These are phyloP conservation scores for Calameuta idolon DNA, from an alignment of 2,888 invertebrate species.

Conservation along the genomic window DNA sequence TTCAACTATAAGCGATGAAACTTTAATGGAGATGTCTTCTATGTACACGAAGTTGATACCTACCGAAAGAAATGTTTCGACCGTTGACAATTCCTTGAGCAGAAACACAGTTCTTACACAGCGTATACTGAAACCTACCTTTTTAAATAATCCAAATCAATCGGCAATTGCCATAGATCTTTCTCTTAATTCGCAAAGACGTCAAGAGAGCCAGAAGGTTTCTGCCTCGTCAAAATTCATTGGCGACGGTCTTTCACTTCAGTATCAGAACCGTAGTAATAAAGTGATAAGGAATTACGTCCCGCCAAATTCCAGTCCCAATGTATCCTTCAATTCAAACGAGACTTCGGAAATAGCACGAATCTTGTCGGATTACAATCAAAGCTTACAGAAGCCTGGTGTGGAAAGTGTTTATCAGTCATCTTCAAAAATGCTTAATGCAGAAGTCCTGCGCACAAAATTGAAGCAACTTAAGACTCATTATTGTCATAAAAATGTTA, in stretches of 20 bases:
- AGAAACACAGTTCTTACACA: not conserved
- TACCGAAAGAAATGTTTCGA: constrained; percentile 21
- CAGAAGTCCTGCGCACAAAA: constrained; percentile 7
- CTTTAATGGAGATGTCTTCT: constrained; percentile 45
- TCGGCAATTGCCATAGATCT: not conserved
- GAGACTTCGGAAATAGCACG: constrained; percentile 48
- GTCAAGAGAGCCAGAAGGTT: not conserved
- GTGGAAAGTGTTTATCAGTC: constrained; percentile 11
- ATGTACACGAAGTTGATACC: constrained; percentile 42
- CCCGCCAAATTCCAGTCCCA: not conserved
- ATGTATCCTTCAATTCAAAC: constrained; percentile 22
- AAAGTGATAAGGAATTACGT: constrained; percentile 1
- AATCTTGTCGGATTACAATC: constrained; percentile 52
- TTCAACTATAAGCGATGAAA: constrained; percentile 39
- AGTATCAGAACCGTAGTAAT: not conserved
- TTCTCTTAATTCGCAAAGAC: constrained; percentile 6
- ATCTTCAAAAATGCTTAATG: constrained; percentile 15
- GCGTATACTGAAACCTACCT: not conserved
- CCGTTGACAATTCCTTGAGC: not conserved
- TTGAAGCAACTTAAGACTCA: not conserved
- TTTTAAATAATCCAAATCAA: not conserved
- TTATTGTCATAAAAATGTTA: not conserved
- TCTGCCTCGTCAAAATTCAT: not conserved
- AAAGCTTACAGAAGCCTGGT: constrained; percentile 21
- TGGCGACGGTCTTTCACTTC: not conserved